A percentile compares a stretch with the other conserved stretches of the same genome.
phyloP scores from a whole-genome alignment of 2,888 invertebrate genomes.

The Drosophila aldrichi region DNA sequence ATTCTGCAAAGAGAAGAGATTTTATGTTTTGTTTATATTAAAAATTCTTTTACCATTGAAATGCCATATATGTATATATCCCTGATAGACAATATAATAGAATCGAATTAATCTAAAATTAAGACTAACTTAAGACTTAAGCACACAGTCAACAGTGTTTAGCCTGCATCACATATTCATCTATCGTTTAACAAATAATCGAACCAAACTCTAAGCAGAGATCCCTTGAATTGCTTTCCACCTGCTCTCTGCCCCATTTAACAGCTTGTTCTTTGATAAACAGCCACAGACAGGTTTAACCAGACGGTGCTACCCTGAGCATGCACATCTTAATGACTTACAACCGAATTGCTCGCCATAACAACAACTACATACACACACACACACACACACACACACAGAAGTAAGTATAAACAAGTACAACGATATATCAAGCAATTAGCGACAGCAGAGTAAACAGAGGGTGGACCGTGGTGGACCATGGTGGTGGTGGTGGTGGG shows the following conservation, averaged over 20 bases:
- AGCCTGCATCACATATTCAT: background rate
- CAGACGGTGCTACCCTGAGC: conserved; percentile 38
- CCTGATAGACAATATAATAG: too few relatives aligned
- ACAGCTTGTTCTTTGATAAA: conserved; percentile 9
- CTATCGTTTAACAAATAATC: background rate
- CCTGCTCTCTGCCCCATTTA: conserved; percentile 48
- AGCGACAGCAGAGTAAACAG: conserved; percentile 72
- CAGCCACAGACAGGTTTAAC: conserved; percentile 16
- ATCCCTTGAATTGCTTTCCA: conserved; percentile 9
- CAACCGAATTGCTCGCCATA: conserved; percentile 55
- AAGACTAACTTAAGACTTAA: too few relatives aligned
- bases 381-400: background rate
- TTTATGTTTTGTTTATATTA: too few relatives aligned
- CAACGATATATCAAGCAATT: conserved; percentile 72
- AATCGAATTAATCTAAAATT: too few relatives aligned
- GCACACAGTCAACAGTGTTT: rapidly evolving
- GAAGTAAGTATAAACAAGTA: conserved; percentile 36
- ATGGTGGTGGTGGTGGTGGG: background rate
- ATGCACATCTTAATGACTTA: conserved; percentile 41
- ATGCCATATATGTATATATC: too few relatives aligned
- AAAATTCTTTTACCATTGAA: too few relatives aligned
- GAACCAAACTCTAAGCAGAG: background rate
- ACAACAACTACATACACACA: conserved; percentile 42
- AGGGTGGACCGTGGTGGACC: conserved; percentile 10
- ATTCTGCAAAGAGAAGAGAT: too few relatives aligned